Percentiles rank a stretch among this genome's conserved stretches.
phyloP scores from a whole-genome alignment of 1,140 invertebrate genomes.

The Sitobion miscanthi region DNA sequence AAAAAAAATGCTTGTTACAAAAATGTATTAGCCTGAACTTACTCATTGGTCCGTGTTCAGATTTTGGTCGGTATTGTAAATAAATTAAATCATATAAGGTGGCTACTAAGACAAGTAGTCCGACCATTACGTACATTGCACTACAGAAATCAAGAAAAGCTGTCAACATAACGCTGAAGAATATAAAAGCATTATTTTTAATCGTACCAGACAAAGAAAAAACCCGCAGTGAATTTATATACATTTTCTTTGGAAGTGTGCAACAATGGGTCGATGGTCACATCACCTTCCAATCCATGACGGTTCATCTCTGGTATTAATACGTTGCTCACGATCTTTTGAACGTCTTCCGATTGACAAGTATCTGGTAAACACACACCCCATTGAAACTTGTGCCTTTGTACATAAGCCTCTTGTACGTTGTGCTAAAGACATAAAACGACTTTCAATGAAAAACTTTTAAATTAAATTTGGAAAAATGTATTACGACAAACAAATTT shows the following conservation, averaged over 20 bases:
- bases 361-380: slow-evolving; percentile 44
- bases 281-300: slow-evolving; percentile 34
- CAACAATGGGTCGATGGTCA: slow-evolving; percentile 23
- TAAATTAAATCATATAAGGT: slow-evolving; percentile 17
- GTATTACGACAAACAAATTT: neutral
- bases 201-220: neutral
- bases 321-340: slow-evolving; percentile 38
- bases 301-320: slow-evolving; percentile 41
- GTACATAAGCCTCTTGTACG: slow-evolving; percentile 38
- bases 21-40: neutral
- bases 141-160: neutral
- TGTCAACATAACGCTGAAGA: neutral
- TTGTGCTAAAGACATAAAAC: slow-evolving; percentile 19
- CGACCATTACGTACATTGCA: neutral
- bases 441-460: neutral
- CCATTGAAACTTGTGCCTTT: slow-evolving; percentile 44
- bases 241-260: slow-evolving; percentile 30
- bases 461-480: neutral
- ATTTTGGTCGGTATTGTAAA: slow-evolving; percentile 33
- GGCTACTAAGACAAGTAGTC: neutral
- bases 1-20: neutral
- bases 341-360: slow-evolving; percentile 21
- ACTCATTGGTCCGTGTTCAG: slow-evolving; percentile 48
- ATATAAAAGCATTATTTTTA: neutral
- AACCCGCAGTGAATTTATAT: slow-evolving; percentile 10